Conservation (phyloP, 2,888 invertebrate species). For the Polyommatus icarus region DNA sequence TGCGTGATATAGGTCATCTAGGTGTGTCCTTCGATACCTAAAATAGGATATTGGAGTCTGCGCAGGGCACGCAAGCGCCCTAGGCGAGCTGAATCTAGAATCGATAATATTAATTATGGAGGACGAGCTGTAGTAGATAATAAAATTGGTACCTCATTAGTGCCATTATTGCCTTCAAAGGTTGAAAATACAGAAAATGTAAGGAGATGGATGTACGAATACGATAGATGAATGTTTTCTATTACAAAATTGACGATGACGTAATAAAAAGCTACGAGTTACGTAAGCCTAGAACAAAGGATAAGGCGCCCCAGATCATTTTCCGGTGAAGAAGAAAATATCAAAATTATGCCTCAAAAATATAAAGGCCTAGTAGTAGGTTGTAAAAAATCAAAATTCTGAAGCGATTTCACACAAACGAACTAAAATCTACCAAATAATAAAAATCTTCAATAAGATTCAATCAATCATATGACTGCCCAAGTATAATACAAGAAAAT, state of each 20-base stretch:
- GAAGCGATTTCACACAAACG: too few species aligned
- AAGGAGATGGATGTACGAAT: not conserved
- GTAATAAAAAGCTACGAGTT: too few species aligned
- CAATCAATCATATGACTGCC: too few species aligned
- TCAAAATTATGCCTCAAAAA: too few species aligned
- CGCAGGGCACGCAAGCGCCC: slow-evolving; percentile 10
- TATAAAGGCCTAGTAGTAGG: too few species aligned
- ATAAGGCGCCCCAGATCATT: too few species aligned
- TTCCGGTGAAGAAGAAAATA: too few species aligned
- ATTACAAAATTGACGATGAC: not conserved
- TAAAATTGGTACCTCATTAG: not conserved
- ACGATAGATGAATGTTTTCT: not conserved
- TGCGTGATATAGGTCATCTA: slow-evolving; percentile 8
- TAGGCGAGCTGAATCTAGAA: slow-evolving; percentile 3
- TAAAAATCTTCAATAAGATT: too few species aligned
- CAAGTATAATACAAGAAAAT: too few species aligned
- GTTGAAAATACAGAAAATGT: not conserved
- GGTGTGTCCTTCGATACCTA: slow-evolving; percentile 7
- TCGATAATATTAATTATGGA: slow-evolving; percentile 4
- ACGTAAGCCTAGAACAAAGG: too few species aligned
- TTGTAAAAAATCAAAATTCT: too few species aligned
- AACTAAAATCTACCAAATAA: too few species aligned
- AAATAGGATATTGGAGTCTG: slow-evolving; percentile 25
- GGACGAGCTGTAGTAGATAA: not conserved
- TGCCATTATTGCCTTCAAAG: not conserved